Conservation (phyloP, 2,888 invertebrate genomes). For the Thysanoteuthis rhombus region DNA sequence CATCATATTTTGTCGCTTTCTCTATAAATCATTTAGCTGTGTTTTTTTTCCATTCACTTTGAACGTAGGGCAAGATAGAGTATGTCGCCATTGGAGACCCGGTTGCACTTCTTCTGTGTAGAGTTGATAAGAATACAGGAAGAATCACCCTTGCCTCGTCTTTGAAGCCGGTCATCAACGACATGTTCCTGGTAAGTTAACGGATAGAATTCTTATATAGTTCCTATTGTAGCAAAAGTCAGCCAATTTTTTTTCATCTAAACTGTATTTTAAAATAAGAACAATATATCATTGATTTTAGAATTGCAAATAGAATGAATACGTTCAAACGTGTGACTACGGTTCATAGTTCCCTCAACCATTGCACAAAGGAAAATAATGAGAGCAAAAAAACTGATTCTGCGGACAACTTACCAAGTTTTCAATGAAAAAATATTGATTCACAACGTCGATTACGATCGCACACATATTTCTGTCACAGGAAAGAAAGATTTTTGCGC, state of each 20-base stretch:
- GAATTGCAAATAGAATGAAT: not conserved
- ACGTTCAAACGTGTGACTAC: too few species aligned
- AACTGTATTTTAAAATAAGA: too few species aligned
- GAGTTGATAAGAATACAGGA: conserved; percentile 42
- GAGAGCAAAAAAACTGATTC: too few species aligned
- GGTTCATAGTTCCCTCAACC: too few species aligned
- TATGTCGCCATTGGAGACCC: conserved; percentile 52
- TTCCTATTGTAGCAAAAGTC: not conserved
- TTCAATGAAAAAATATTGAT: too few species aligned
- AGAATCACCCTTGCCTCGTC: conserved; percentile 34
- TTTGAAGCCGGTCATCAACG: not conserved
- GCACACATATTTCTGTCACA: too few species aligned
- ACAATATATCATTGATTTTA: too few species aligned
- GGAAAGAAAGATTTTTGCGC: too few species aligned
- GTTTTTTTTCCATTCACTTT: not conserved
- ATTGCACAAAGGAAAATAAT: too few species aligned
- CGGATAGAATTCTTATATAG: not conserved
- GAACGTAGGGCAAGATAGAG: conserved; percentile 42
- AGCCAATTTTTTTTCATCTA: not conserved
- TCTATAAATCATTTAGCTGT: not conserved
- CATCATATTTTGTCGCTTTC: not conserved
- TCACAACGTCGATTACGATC: too few species aligned
- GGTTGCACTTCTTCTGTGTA: conserved; percentile 55
- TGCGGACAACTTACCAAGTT: too few species aligned
- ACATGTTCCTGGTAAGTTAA: not conserved